phyloP scores from a whole-genome alignment of 2,888 invertebrate genomes.

The Hydropsyche betteni region DNA sequence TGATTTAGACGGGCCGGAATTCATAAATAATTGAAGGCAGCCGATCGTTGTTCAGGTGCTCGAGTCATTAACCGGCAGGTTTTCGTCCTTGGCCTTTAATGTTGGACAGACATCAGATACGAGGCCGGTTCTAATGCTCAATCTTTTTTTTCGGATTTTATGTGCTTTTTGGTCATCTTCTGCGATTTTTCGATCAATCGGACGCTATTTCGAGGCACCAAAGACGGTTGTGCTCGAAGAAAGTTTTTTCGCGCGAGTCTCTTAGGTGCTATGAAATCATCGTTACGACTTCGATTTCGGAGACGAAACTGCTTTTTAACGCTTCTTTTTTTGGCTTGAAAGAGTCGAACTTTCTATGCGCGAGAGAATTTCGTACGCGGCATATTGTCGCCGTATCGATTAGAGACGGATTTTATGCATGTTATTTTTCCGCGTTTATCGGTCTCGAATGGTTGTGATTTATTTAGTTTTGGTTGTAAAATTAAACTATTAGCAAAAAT shows the following conservation, averaged over 20 bases:
- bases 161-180: not conserved
- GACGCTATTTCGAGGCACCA: too few species aligned
- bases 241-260: not conserved
- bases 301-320: conserved; percentile 6
- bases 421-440: too few species aligned
- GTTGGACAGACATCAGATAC: not conserved
- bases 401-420: too few species aligned
- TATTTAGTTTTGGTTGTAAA: too few species aligned
- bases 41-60: conserved; percentile 1
- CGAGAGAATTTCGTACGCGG: too few species aligned
- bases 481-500: too few species aligned
- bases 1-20: not conserved
- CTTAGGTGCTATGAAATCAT: conserved; percentile 7
- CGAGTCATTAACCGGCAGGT: conserved; percentile 24
- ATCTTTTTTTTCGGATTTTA: not conserved
- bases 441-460: too few species aligned
- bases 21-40: conserved; percentile 22
- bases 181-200: too few species aligned
- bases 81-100: conserved; percentile 21
- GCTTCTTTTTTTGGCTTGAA: not conserved
- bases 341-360: not conserved
- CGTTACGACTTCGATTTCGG: conserved; percentile 1
- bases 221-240: too few species aligned
- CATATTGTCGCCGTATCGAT: too few species aligned
- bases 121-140: not conserved